phyloP scores from a whole-genome alignment of 64 coral and sea anemone species.

The Porites lutea region DNA sequence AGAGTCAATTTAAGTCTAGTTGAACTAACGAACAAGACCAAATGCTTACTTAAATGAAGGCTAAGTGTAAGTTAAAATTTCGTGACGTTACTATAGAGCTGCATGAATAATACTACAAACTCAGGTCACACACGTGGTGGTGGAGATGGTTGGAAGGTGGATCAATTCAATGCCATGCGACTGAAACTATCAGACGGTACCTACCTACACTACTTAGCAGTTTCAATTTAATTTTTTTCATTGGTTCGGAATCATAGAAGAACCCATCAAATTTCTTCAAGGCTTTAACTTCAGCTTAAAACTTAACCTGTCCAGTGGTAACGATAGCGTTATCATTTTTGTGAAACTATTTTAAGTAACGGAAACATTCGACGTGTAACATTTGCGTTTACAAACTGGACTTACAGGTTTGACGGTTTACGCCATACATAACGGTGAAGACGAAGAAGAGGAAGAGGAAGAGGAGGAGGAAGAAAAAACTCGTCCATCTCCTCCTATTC shows the following conservation, averaged over 20 bases:
- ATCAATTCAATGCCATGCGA: neutral
- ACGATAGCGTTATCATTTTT: too few relatives aligned
- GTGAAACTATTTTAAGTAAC: neutral
- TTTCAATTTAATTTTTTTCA: too few relatives aligned
- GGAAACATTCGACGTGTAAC: neutral
- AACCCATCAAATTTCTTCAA: too few relatives aligned
- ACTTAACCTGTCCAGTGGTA: too few relatives aligned
- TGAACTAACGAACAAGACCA: neutral
- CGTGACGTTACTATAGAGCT: too few relatives aligned
- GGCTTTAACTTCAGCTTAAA: too few relatives aligned
- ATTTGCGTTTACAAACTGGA: constrained; percentile 6
- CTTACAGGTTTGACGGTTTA: constrained; percentile 65
- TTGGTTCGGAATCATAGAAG: too few relatives aligned
- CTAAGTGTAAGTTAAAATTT: neutral
- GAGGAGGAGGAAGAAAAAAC: constrained; percentile 54
- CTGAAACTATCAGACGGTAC: neutral
- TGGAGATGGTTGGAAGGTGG: neutral
- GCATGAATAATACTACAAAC: too few relatives aligned
- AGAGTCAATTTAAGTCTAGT: neutral
- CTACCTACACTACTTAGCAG: neutral
- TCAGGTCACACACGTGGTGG: neutral
- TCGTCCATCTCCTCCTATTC: constrained; percentile 39
- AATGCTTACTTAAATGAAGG: neutral
- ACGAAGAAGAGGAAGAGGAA: constrained; percentile 59
- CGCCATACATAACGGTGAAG: constrained; percentile 29